Base-by-base conservation (phyloP, 1,140 invertebrate species). In the Pachyrhynchus sulphureomaculatus region DNA sequence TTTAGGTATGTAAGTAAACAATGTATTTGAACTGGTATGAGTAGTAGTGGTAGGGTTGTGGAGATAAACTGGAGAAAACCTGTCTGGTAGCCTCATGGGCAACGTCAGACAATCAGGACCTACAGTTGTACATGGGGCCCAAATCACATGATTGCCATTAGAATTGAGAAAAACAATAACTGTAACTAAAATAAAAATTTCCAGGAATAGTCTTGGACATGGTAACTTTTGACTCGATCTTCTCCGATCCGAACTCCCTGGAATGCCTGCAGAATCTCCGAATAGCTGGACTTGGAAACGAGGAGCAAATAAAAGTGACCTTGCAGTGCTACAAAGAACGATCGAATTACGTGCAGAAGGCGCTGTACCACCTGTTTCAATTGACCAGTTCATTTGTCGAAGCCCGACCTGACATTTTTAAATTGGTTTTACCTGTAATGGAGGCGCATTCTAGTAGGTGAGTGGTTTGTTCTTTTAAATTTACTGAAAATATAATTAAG, bases 361-460 rank as follows among this genome's bases (percentile, higher is more conserved):
- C 86, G 55, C 73, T 91, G 8, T 89, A 87, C 75, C 84, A 87
- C 72, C 76, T 91, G 37, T 90, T 90, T 66, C 82, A 83, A 55
- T 75, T 88, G 26, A 88, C 73, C 0, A 63, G 62, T 21, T 54
- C 51, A 8, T 71, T 68, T 45, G 45, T 62, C 17, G 67, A 68
- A 42, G 60, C 70, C 5, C 78, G 87, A 62, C 79, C 85, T 23
- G 88, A 90, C 69, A 83, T 90, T 12, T 87, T 87, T 55, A 79
- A 90, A 78, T 73, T 89, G 51, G 84, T 91, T n/a, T 72, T 91
- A 60, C 82, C 83, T 34, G 80, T 69, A 21, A 90, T 92, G 89
- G 82, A 82, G 70, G 76, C 78, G 18, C 86, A 91, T 77, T 82
- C 83, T 3, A 81, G 82, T 45, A 79, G 42, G 60, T 62, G 42